A percentile compares a stretch with the other conserved stretches of the same genome.
Evolutionary conservation across 2,113 vertebrate genomes (phyloP).

Genomic region (Eidolon helvum): DNA sequence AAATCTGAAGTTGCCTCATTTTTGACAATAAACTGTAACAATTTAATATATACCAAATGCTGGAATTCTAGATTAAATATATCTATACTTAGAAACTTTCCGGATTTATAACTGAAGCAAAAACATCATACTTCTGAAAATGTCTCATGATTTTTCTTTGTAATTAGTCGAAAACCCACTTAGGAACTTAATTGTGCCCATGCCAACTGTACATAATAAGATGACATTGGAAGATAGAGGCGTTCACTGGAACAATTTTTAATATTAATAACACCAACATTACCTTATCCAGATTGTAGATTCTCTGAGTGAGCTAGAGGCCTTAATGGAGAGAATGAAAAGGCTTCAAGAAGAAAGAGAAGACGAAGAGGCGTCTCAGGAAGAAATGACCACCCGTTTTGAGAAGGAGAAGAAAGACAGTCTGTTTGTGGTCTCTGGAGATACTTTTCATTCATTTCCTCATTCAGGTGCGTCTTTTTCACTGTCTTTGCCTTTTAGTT

Average conservation of each 20-base stretch:
- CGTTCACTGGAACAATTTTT: background rate
- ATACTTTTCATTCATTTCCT: slow-evolving; percentile 77
- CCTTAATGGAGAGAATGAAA: slow-evolving; percentile 91
- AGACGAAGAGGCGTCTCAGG: slow-evolving; percentile 86
- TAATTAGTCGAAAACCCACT: background rate
- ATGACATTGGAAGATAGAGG: background rate
- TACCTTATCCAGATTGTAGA: slow-evolving; percentile 80
- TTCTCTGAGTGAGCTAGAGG: slow-evolving; percentile 89
- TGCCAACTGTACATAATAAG: background rate
- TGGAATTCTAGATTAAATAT: slow-evolving; percentile 17
- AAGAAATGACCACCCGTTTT: slow-evolving; percentile 90
- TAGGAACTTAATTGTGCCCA: background rate
- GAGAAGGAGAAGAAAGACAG: slow-evolving; percentile 90
- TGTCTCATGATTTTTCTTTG: background rate
- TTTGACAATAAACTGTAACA: background rate
- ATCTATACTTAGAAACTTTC: background rate
- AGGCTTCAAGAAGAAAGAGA: slow-evolving; percentile 88
- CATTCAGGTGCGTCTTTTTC: slow-evolving; percentile 53
- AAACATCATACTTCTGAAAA: background rate
- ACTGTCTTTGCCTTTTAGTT: background rate
- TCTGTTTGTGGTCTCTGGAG: slow-evolving; percentile 88
- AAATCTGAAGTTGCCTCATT: background rate
- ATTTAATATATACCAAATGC: background rate
- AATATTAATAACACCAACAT: background rate
- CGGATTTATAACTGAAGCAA: background rate